Evolutionary conservation across 1,140 invertebrate genomes (phyloP).

Genomic region (Hylyphantes graminicola): DNA sequence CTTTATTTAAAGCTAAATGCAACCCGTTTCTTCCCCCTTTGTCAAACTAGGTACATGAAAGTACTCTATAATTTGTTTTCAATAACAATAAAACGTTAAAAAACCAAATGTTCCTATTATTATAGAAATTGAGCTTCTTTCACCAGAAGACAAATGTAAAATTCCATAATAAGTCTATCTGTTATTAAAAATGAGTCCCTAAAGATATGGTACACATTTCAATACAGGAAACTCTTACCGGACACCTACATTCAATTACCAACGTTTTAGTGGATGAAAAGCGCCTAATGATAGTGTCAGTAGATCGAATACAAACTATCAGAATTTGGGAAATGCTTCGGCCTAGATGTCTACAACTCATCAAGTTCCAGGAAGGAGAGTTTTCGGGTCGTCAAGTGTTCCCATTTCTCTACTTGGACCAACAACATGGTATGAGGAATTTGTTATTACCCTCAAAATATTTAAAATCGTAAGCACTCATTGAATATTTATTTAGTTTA

Average conservation of each 20-base stretch:
- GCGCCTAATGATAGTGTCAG: background rate
- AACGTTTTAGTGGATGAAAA: slow-evolving; percentile 18
- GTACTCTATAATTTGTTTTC: too few species aligned
- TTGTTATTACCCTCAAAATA: background rate
- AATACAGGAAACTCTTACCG: slow-evolving; percentile 19
- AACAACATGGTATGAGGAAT: background rate
- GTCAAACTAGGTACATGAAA: too few species aligned
- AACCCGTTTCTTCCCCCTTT: too few species aligned
- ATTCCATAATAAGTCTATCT: too few species aligned
- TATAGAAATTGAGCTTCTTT: too few species aligned
- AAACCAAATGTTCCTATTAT: too few species aligned
- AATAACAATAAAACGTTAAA: too few species aligned
- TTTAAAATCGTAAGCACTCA: background rate
- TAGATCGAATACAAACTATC: slow-evolving; percentile 15
- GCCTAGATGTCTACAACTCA: slow-evolving; percentile 12
- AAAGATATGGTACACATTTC: background rate
- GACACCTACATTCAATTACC: slow-evolving; percentile 17
- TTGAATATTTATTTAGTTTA: too few species aligned
- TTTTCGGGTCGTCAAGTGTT: slow-evolving; percentile 10
- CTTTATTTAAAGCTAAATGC: too few species aligned
- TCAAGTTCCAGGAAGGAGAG: slow-evolving; percentile 28
- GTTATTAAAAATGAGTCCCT: background rate
- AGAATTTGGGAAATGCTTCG: slow-evolving; percentile 27
- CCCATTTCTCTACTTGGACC: slow-evolving; percentile 4
- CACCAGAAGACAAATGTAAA: too few species aligned